phyloP scores from a whole-genome alignment of 2,888 invertebrate species.

The Acholoe squamosa region DNA sequence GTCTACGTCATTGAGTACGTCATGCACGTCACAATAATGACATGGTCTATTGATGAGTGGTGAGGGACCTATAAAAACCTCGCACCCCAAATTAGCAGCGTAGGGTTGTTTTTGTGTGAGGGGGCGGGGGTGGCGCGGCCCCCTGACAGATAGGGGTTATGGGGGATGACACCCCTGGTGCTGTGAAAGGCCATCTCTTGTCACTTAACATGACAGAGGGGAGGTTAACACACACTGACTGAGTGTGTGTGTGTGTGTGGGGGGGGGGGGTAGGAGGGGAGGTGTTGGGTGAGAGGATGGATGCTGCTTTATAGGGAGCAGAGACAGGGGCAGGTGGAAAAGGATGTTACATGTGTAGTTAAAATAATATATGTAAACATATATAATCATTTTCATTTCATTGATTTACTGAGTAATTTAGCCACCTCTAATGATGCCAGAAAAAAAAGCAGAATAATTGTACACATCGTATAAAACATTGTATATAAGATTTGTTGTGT shows the following conservation, averaged over 20 bases:
- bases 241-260: not conserved
- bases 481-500: too few relatives aligned
- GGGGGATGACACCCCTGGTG: not conserved
- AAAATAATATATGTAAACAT: too few relatives aligned
- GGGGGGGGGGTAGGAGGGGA: not conserved
- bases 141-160: not conserved
- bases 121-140: not conserved
- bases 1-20: not conserved
- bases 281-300: too few relatives aligned
- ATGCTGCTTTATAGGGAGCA: too few relatives aligned
- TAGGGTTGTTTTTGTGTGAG: not conserved
- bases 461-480: too few relatives aligned
- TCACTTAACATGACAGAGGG: not conserved
- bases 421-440: too few relatives aligned
- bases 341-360: too few relatives aligned
- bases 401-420: too few relatives aligned
- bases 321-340: not conserved
- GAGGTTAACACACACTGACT: not conserved
- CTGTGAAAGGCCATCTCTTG: slow-evolving; percentile 27
- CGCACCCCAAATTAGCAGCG: slow-evolving; percentile 4
- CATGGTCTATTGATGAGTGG: slow-evolving; percentile 33
- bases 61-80: not conserved
- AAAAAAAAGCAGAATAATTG: too few relatives aligned
- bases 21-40: not conserved
- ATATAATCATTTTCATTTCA: too few relatives aligned